Evolutionary conservation across 2,113 vertebrate genomes (phyloP).

Genomic region (Cariama cristata): DNA sequence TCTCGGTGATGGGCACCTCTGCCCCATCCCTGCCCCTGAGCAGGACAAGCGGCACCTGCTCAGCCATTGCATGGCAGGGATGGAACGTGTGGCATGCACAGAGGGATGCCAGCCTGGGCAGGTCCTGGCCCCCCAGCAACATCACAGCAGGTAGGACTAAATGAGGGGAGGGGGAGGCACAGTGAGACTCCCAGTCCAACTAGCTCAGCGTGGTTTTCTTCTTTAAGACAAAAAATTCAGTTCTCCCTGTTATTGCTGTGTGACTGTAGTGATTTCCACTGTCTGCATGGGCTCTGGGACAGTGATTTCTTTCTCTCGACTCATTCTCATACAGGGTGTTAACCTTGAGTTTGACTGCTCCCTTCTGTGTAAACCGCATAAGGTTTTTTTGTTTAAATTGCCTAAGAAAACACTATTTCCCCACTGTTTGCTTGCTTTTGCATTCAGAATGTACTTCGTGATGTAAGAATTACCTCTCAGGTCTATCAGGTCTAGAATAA

Average conservation of each 20-base stretch:
- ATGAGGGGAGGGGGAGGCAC: neutral
- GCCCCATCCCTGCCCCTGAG: neutral
- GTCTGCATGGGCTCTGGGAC: neutral
- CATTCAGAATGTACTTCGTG: neutral
- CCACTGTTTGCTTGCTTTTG: neutral
- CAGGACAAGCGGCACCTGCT: fast-evolving
- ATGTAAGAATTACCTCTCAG: neutral
- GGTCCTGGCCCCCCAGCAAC: neutral
- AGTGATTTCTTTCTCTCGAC: neutral
- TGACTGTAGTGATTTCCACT: neutral
- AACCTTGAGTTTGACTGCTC: neutral
- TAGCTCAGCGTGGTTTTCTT: neutral
- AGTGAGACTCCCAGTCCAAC: neutral
- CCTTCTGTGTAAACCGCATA: neutral
- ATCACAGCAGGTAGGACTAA: neutral
- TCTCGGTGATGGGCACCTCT: neutral
- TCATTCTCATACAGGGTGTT: neutral
- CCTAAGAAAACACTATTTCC: neutral
- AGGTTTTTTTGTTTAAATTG: neutral
- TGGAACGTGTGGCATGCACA: fast-evolving
- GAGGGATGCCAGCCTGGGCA: neutral
- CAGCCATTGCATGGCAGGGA: fast-evolving
- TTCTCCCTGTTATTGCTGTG: neutral
- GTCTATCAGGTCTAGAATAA: neutral
- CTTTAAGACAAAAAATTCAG: neutral